Conservation (phyloP, 2,113 vertebrate species). For the Xenopus tropicalis region DNA sequence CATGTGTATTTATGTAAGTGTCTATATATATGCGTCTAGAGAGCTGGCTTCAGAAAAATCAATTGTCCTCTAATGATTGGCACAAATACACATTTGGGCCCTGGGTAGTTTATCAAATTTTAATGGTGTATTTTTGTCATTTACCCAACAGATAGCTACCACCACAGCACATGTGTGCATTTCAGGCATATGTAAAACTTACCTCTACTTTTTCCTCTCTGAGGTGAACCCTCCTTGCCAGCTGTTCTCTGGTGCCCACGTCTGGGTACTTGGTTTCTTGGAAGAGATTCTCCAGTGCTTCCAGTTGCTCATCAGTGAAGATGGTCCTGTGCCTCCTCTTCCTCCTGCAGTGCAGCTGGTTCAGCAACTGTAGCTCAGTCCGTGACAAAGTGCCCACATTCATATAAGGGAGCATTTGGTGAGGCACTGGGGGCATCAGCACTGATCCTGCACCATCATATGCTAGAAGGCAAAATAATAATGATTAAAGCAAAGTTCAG, state of each 20-base stretch:
- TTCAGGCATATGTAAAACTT: constrained; percentile 10
- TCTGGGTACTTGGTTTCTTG: constrained; percentile 98
- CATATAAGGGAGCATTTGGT: constrained; percentile 96
- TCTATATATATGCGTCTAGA: no score
- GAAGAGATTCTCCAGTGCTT: constrained; percentile 93
- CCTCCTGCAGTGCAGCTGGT: constrained; percentile 92
- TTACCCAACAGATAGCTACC: no score
- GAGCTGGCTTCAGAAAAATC: no score
- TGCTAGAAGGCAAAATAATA: constrained; percentile 62
- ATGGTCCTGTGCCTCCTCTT: constrained; percentile 94
- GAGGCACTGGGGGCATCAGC: constrained; percentile 87
- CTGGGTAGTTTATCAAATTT: no score
- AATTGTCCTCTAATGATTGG: no score
- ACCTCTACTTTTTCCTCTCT: constrained; percentile 98
- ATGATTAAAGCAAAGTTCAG: not conserved
- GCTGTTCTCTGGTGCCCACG: constrained; percentile 91
- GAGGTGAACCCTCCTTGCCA: constrained; percentile 93
- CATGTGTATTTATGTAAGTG: no score
- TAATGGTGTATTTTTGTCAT: no score
- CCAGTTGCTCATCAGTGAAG: constrained; percentile 96
- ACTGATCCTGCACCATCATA: constrained; percentile 87
- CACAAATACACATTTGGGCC: no score
- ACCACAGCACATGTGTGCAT: no score
- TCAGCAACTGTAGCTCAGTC: constrained; percentile 91
- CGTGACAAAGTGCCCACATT: constrained; percentile 91